These are phyloP conservation scores for Eciton burchellii DNA, from an alignment of 1,140 invertebrate genomes.

Conservation along the genomic window DNA sequence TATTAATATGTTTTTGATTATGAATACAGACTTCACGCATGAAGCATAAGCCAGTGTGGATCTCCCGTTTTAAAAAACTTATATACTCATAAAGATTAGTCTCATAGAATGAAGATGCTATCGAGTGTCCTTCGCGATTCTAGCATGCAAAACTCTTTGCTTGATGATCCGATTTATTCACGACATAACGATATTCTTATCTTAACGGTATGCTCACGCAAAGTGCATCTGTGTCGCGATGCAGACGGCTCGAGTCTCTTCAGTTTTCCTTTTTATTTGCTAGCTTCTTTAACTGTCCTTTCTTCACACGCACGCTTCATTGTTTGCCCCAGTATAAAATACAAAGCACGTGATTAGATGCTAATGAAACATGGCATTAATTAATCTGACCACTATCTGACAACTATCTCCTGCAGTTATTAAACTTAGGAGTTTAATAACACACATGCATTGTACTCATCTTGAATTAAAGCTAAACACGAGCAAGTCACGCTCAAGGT, in stretches of 20 bases:
- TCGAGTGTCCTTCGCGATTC: neutral
- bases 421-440: no score
- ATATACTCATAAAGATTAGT: neutral
- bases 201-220: conserved; percentile 6
- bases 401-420: conserved; percentile 1
- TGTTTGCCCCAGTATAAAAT: neutral
- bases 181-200: conserved; percentile 43
- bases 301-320: neutral
- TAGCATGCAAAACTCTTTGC: neutral
- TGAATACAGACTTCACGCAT: neutral
- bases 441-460: neutral
- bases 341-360: no score
- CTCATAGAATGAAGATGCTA: neutral
- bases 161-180: conserved; percentile 22
- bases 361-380: no score
- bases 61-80: neutral
- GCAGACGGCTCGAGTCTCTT: neutral
- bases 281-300: neutral
- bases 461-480: no score
- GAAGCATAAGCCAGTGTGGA: neutral
- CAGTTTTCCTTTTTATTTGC: neutral
- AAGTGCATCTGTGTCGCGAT: neutral
- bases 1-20: neutral
- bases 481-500: no score
- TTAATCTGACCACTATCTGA: no score